These are phyloP conservation scores for Dendrolimus kikuchii DNA, from an alignment of 1,140 invertebrate species.

Conservation along the genomic window DNA sequence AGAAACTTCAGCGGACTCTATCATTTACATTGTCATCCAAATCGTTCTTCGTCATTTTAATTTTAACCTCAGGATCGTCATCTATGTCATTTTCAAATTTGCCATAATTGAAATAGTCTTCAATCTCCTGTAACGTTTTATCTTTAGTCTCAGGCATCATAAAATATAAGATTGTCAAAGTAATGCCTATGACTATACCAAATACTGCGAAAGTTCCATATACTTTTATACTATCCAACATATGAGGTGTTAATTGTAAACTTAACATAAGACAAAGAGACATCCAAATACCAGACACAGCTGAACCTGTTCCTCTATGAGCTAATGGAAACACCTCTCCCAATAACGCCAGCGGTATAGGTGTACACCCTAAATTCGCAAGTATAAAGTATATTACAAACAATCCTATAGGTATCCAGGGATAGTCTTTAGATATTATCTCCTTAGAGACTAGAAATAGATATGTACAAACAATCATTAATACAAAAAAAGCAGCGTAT, in stretches of 20 bases:
- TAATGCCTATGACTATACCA: slow-evolving; percentile 22
- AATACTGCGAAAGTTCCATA: slow-evolving; percentile 45
- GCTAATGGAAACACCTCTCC: slow-evolving; percentile 47
- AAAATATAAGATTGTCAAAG: slow-evolving; percentile 31
- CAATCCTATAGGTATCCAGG: slow-evolving; percentile 33
- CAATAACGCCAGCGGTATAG: slow-evolving; percentile 41
- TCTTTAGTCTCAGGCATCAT: slow-evolving; percentile 25
- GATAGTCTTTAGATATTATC: slow-evolving; percentile 25
- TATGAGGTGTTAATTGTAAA: slow-evolving; percentile 39
- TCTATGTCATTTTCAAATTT: slow-evolving; percentile 19
- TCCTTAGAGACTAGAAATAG: slow-evolving; percentile 18
- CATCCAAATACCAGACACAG: slow-evolving; percentile 30
- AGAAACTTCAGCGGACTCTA: too few species aligned
- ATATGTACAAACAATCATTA: slow-evolving; percentile 26
- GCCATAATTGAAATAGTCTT: slow-evolving; percentile 27
- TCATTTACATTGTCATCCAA: too few species aligned
- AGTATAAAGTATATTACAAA: slow-evolving; percentile 42
- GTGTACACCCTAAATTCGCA: slow-evolving; percentile 49
- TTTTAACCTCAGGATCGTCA: slow-evolving; percentile 8
- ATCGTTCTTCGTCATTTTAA: slow-evolving; percentile 7
- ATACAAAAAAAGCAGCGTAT: slow-evolving; percentile 22
- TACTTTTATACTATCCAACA: slow-evolving; percentile 32
- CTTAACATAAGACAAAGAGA: slow-evolving; percentile 27
- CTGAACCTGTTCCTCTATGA: slow-evolving; percentile 35
- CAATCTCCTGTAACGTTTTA: too few species aligned